Evolutionary conservation across 2,113 vertebrate species (phyloP), one percentile per base, ranked within the genome.

Genomic region (Tragelaphus imberbis): DNA sequence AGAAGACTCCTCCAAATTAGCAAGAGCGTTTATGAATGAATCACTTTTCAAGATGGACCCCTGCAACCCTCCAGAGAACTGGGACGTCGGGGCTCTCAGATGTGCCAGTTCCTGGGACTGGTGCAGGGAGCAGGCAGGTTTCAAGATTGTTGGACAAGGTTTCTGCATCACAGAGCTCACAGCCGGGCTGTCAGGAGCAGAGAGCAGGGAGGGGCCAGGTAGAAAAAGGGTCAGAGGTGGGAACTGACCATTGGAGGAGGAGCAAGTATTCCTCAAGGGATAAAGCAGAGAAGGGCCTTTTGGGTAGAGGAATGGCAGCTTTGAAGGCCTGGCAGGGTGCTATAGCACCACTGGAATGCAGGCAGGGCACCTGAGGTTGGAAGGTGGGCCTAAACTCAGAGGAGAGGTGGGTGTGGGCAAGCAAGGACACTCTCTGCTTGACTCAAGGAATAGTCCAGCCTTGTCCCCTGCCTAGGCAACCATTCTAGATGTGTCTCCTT

Each of bases 91-190:
- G 28, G 36, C 3, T 7, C 33, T 33, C 23, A 58, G 9, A 27
- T 56, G 56, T 7, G 28, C 59, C 77, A 44, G 82, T 44, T 61
- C n/a, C 71, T 91, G 63, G 63, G 63, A 30, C n/a, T 44, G 90
- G 56, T 10, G 3, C 28, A 33, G 55, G 25, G 21, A 82, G 9
- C 17, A 1, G 53, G 2, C 0, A 0, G 7, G 2, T 25, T 21
- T n/a, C 33, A 44, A 30, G 55, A 36, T 9, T 4, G 65, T 55
- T 59, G 1, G 13, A 21, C 40, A n/a, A 28, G 75, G 53, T 84
- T 84, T 87, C 89, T 21, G 19, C 5, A 13, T 58, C 47, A 1
- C 0, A 6, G 80, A 61, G 80, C 21, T 84, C 77, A 82, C 10
- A 49, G 21, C 0, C 17, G 47, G n/a, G 65, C 27, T 47, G 6